A percentile compares a stretch with the other conserved stretches of the same genome.
phyloP scores from a whole-genome alignment of 2,888 invertebrate genomes.

The Ichneumoninae sp. region DNA sequence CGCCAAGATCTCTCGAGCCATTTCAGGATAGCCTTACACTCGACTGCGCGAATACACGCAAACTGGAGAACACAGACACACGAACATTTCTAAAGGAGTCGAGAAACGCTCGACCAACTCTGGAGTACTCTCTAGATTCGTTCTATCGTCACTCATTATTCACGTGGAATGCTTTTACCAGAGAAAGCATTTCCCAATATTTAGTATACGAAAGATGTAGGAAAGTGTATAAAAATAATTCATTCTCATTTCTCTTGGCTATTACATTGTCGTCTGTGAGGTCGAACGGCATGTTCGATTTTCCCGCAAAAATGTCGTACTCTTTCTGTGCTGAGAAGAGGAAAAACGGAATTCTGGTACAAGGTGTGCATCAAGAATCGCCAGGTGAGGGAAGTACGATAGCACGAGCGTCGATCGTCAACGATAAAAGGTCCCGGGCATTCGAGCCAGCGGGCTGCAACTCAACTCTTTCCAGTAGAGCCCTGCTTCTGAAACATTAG shows the following conservation, averaged over 20 bases:
- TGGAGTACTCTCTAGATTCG: conserved; percentile 6
- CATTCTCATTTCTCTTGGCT: background rate
- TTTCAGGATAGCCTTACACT: conserved; percentile 65
- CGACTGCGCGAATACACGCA: conserved; percentile 47
- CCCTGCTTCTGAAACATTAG: conserved; percentile 32
- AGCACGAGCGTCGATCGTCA: conserved; percentile 53
- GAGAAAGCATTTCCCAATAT: conserved; percentile 10
- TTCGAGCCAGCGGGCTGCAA: conserved; percentile 30
- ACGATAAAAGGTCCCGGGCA: conserved; percentile 47
- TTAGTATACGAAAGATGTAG: conserved; percentile 18
- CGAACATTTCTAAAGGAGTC: conserved; percentile 51
- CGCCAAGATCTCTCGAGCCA: conserved; percentile 69
- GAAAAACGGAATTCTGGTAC: background rate
- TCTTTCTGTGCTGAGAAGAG: background rate
- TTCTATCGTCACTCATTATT: conserved; percentile 53
- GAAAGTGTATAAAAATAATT: conserved; percentile 2
- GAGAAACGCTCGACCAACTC: conserved; percentile 48
- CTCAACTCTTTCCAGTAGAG: conserved; percentile 28
- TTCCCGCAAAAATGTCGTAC: background rate
- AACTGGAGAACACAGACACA: conserved; percentile 9
- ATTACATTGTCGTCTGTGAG: background rate
- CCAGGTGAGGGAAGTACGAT: conserved; percentile 24
- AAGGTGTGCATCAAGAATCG: background rate
- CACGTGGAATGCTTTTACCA: conserved; percentile 30
- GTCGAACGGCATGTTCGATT: background rate